phyloP scores from a whole-genome alignment of 2,113 vertebrate species.

The Arvicanthis niloticus region DNA sequence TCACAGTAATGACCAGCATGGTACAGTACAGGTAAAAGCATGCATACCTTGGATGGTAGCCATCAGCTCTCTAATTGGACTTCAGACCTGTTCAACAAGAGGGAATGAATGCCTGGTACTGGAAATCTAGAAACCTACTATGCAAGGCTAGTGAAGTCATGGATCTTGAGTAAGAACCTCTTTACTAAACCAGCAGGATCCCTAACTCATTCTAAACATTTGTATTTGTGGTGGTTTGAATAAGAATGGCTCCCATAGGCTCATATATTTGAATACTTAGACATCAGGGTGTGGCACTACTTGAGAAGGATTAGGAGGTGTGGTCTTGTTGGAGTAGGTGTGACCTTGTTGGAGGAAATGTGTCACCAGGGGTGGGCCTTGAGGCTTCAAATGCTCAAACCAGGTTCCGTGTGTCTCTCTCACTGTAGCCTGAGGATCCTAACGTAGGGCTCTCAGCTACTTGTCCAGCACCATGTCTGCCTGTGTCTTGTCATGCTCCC shows the following conservation, averaged over 20 bases:
- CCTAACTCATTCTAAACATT: background rate
- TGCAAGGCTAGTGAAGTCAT: background rate
- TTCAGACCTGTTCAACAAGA: background rate
- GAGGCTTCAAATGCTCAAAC: background rate
- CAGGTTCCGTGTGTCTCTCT: too few relatives aligned
- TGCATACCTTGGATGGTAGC: background rate
- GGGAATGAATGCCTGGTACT: background rate
- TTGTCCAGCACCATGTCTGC: background rate
- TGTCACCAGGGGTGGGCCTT: background rate
- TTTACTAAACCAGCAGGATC: background rate
- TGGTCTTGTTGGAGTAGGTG: background rate
- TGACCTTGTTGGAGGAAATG: background rate
- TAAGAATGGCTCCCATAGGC: background rate
- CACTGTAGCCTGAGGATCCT: background rate
- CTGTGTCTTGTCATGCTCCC: background rate
- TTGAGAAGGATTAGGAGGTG: background rate
- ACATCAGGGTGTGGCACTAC: background rate
- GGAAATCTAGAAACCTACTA: background rate
- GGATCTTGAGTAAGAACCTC: background rate
- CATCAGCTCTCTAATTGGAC: background rate
- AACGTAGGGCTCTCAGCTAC: background rate
- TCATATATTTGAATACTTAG: background rate
- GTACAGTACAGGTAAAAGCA: background rate
- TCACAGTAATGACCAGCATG: background rate
- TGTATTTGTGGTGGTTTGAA: background rate